Evolutionary conservation across 92 coral and sea anemone species (phyloP), one percentile per base, ranked within the genome.

Genomic region (Porites lobata): DNA sequence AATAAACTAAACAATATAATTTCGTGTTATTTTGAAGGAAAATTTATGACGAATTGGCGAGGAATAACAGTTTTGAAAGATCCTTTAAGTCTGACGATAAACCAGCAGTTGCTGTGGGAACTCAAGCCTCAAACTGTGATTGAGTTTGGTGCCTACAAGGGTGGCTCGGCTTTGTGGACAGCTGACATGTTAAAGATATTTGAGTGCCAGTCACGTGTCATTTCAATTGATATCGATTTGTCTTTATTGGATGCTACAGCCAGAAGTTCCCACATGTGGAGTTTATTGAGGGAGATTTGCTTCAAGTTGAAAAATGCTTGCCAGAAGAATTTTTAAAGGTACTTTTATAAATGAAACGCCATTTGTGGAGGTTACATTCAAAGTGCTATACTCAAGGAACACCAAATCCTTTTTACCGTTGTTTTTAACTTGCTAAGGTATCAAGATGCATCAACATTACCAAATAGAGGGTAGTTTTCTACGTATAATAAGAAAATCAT

Each of bases 91-190:
- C 76, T 81, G 65, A 54, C 68, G 10, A 69, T 69, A 9, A 50
- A 24, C 52, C 77, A 81, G 52, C 86, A 81, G 52, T 66, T 81
- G 62, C 68, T 81, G 50, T 81, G 86, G 86, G 86, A 81, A 56
- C 65, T 81, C 18, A 81, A 69, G 53, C 86, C 86, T 4, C 76
- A 8, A 52, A 81, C 68, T 52, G 86, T 81, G 47, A 29, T 91
- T 72, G 94, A 91, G 72, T 50, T 92, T 64, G 95, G 95, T 13
- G 84, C 88, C 22, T 76, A 75, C 53, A 17, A 82, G 61, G 95
- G 95, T 8, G 95, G 91, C 63, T 89, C 88, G 20, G 93, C 95
- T 12, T 22, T 89, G 74, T 92, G 91, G 93, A 75, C 82, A 83
- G 93, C 95, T 13, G 92, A 92, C 61, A 57, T 78, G 67, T 51